Base-by-base conservation (phyloP, 2,797 vertebrate genomes). In the Bovichtus variegatus region DNA sequence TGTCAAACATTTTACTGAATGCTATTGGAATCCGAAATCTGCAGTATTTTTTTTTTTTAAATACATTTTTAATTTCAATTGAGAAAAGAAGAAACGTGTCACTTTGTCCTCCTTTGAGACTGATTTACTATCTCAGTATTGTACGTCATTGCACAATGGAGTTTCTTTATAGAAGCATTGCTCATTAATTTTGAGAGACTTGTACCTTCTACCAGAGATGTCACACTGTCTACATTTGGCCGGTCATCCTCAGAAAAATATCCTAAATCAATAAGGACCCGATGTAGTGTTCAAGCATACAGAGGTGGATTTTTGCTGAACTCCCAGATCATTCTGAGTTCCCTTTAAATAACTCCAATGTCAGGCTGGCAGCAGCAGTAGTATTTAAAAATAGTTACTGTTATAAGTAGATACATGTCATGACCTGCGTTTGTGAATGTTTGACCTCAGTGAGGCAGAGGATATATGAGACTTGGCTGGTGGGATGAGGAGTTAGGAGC, bases 381-480 rank as follows among this genome's bases (percentile, higher is more conserved):
- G 47, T 49, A 23, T n/a, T 21, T 49, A 5, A 23, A 23, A 21
- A 49, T 49, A 21, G n/a, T 21, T 21, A 49, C 38, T 13, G 25
- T 54, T 63, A 27, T 19, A 51, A 60, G 31, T 34, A 31, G 6
- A 34, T 34, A 43, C 75, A 47, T 59, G 67, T 70, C 50, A 2
- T 5, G 51, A 50, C 67, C 58, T 38, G 38, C 49, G 54, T 72
- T 6, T 74, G 61, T 23, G 73, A 34, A 74, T 74, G 12, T 76
- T 67, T 79, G 77, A 86, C 74, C 62, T 60, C 60, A 6, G 50
- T 15, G 7, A 27, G 27, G 60, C 53, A 0, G 27, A 60, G 27
- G 76, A 83, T 34, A 81, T 36, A 3, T 2, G 71, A 86, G 66
- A n/a, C 8, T 34, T 31, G 34, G 47, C 46, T 72, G 75, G 18